Evolutionary conservation across 2,797 vertebrate genomes (phyloP).

Genomic region (Antrozous pallidus): DNA sequence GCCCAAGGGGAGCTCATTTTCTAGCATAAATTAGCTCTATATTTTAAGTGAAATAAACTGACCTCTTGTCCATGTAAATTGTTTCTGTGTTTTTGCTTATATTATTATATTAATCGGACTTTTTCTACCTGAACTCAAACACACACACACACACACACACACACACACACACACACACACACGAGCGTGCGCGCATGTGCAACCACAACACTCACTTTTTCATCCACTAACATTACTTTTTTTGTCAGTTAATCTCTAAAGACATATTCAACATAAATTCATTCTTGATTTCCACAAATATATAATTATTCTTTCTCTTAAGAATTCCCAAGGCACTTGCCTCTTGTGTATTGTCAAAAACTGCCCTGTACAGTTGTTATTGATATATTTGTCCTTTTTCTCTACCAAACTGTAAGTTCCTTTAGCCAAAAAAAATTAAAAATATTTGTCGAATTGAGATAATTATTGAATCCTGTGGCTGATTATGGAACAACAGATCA

Average conservation of each 20-base stretch:
- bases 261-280: background rate
- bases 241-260: background rate
- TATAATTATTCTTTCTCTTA: background rate
- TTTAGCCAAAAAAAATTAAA: background rate
- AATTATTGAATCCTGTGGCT: background rate
- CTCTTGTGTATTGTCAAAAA: background rate
- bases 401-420: background rate
- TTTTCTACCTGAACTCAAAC: background rate
- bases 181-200: background rate
- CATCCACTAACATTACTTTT: background rate
- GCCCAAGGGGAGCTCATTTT: background rate
- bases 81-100: background rate
- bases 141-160: background rate
- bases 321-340: background rate
- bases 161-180: background rate
- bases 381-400: background rate
- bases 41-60: background rate
- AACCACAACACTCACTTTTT: background rate
- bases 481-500: background rate
- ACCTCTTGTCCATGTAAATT: background rate
- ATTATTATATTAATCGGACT: background rate
- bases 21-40: background rate
- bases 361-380: background rate
- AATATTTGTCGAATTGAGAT: background rate
- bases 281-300: conserved; percentile 12